These are phyloP conservation scores for Eubasilissa splendida DNA, from an alignment of 2,888 invertebrate species.

Conservation along the genomic window DNA sequence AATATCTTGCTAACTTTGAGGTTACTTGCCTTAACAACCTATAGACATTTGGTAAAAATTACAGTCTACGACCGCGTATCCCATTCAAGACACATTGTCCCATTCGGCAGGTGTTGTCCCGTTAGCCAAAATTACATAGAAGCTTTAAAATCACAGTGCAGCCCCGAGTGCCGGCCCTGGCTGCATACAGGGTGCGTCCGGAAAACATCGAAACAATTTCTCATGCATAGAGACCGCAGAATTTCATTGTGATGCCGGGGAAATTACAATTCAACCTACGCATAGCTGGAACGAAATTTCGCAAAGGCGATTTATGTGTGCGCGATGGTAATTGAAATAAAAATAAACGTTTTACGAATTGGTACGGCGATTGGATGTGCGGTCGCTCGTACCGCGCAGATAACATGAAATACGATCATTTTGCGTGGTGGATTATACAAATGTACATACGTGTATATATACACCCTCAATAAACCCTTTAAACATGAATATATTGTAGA, in stretches of 20 bases:
- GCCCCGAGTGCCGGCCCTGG: background rate
- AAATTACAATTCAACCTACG: slow-evolving; percentile 32
- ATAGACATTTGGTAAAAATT: no score
- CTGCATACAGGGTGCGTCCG: slow-evolving; percentile 18
- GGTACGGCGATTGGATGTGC: slow-evolving; percentile 29
- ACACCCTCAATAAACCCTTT: no score
- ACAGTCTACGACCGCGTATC: no score
- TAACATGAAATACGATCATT: slow-evolving; percentile 14
- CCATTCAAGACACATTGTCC: no score
- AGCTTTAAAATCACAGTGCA: background rate
- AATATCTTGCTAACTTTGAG: no score
- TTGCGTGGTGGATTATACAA: background rate
- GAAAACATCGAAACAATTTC: slow-evolving; percentile 29
- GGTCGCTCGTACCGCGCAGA: slow-evolving; percentile 18
- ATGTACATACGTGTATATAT: no score
- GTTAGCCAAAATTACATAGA: background rate
- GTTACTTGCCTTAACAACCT: no score
- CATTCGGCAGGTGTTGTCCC: no score
- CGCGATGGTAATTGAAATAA: slow-evolving; percentile 35
- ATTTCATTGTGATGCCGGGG: slow-evolving; percentile 38
- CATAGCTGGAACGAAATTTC: slow-evolving; percentile 24
- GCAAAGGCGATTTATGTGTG: slow-evolving; percentile 35
- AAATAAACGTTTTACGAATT: slow-evolving; percentile 34
- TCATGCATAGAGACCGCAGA: slow-evolving; percentile 37
- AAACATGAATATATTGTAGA: no score